Evolutionary conservation across 2,888 invertebrate species (phyloP).

Genomic region (Rosalia funebris): DNA sequence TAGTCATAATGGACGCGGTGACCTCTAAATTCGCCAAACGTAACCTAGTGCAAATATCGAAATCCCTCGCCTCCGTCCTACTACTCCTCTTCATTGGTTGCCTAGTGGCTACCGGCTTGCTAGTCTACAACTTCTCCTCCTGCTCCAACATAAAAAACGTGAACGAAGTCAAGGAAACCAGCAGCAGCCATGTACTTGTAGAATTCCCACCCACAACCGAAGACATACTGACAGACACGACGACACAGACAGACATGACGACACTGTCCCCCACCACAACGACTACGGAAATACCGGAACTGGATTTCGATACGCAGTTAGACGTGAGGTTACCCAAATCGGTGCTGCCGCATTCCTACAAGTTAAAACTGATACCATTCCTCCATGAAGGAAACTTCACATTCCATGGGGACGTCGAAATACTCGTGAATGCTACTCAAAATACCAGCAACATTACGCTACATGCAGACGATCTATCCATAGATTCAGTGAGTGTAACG

Average conservation of each 20-base stretch:
- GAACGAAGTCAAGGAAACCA: slow-evolving; percentile 46
- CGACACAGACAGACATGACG: slow-evolving; percentile 42
- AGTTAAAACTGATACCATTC: slow-evolving; percentile 77
- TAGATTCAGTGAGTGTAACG: slow-evolving; percentile 64
- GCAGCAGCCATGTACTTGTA: slow-evolving; percentile 6
- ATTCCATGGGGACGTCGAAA: slow-evolving; percentile 77
- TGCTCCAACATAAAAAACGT: slow-evolving; percentile 65
- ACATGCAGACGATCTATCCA: slow-evolving; percentile 77
- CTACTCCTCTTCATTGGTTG: slow-evolving; percentile 72
- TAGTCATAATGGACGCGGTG: slow-evolving; percentile 51
- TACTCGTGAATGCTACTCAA: slow-evolving; percentile 71
- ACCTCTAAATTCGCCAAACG: slow-evolving; percentile 73
- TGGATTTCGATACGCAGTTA: slow-evolving; percentile 30
- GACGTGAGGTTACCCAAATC: slow-evolving; percentile 78
- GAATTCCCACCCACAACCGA: slow-evolving; percentile 44
- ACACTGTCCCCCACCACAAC: slow-evolving; percentile 11
- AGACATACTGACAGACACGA: slow-evolving; percentile 43
- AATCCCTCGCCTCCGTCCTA: slow-evolving; percentile 72
- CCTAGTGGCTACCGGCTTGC: slow-evolving; percentile 75
- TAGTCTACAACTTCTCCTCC: slow-evolving; percentile 81
- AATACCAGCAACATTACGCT: slow-evolving; percentile 76
- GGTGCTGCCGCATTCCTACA: slow-evolving; percentile 76
- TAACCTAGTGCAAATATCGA: slow-evolving; percentile 73
- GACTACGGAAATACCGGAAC: slow-evolving; percentile 30
- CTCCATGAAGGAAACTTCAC: slow-evolving; percentile 81